These are phyloP conservation scores for Triplophysa siluroides DNA, from an alignment of 2,113 vertebrate genomes.

Conservation along the genomic window DNA sequence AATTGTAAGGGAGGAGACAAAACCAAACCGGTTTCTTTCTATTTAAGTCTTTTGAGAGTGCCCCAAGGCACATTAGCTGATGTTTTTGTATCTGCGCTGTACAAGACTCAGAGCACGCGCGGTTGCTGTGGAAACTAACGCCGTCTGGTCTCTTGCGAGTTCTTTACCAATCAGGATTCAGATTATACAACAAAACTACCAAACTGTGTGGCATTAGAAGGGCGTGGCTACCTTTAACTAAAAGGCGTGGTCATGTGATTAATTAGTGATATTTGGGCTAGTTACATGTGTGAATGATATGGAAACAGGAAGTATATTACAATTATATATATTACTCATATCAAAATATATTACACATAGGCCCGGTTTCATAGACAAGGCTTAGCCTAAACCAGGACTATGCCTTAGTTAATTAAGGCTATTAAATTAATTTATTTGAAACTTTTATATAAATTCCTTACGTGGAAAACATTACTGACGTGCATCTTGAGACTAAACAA, in stretches of 20 bases:
- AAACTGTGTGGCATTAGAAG: not conserved
- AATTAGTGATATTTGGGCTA: not conserved
- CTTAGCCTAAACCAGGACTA: too few relatives aligned
- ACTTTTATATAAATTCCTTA: too few relatives aligned
- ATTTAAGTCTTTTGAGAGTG: not conserved
- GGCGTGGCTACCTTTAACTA: not conserved
- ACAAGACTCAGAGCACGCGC: not conserved
- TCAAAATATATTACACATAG: too few relatives aligned
- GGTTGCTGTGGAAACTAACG: conserved; percentile 41
- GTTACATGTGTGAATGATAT: not conserved
- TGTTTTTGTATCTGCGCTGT: not conserved
- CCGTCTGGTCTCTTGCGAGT: not conserved
- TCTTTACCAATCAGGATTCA: not conserved
- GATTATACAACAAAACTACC: not conserved
- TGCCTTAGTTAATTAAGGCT: too few relatives aligned
- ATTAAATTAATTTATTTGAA: too few relatives aligned
- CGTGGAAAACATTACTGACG: too few relatives aligned
- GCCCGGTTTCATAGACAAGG: too few relatives aligned
- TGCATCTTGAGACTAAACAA: too few relatives aligned
- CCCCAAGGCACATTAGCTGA: not conserved
- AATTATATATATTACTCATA: too few relatives aligned
- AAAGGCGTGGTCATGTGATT: not conserved
- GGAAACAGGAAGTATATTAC: too few relatives aligned
- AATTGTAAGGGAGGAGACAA: not conserved
- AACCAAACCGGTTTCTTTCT: not conserved